Conservation (phyloP, 2,888 invertebrate species). For the Thecophora atra region DNA sequence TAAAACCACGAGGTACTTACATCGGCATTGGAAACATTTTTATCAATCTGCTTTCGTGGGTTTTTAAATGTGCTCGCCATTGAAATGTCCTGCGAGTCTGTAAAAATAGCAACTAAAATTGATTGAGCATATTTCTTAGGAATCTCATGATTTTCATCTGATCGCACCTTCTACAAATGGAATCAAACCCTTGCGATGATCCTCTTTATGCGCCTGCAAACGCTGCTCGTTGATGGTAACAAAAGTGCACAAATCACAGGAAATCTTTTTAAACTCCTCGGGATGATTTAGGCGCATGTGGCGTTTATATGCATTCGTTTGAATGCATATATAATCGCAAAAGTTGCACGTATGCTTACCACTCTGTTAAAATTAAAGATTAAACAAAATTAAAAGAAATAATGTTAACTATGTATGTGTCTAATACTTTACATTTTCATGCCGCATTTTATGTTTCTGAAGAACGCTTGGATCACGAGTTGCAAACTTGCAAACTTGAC, state of each 20-base stretch:
- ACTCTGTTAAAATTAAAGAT: constrained; percentile 48
- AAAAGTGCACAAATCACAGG: constrained; percentile 60
- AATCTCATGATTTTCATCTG: background rate
- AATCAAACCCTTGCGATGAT: constrained; percentile 60
- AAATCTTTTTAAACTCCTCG: constrained; percentile 57
- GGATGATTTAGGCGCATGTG: constrained; percentile 71
- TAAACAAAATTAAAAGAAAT: background rate
- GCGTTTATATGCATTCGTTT: constrained; percentile 74
- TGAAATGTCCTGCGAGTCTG: constrained; percentile 56
- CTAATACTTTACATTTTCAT: constrained; percentile 61
- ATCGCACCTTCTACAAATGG: constrained; percentile 53
- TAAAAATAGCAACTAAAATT: background rate
- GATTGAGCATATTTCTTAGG: too few species aligned
- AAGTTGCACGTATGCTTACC: constrained; percentile 73
- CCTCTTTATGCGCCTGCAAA: constrained; percentile 57
- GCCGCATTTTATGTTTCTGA: constrained; percentile 73
- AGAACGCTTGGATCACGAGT: constrained; percentile 82
- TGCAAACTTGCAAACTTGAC: constrained; percentile 74
- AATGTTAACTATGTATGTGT: too few species aligned
- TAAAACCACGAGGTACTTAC: constrained; percentile 41
- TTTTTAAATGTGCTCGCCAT: constrained; percentile 48
- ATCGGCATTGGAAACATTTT: constrained; percentile 50
- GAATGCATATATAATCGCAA: constrained; percentile 76
- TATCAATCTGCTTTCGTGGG: constrained; percentile 50
- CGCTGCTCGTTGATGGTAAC: constrained; percentile 56